A percentile compares a stretch with the other conserved stretches of the same genome.
Conservation (phyloP, 2,797 vertebrate genomes). For the Lepilemur septentrionalis region DNA sequence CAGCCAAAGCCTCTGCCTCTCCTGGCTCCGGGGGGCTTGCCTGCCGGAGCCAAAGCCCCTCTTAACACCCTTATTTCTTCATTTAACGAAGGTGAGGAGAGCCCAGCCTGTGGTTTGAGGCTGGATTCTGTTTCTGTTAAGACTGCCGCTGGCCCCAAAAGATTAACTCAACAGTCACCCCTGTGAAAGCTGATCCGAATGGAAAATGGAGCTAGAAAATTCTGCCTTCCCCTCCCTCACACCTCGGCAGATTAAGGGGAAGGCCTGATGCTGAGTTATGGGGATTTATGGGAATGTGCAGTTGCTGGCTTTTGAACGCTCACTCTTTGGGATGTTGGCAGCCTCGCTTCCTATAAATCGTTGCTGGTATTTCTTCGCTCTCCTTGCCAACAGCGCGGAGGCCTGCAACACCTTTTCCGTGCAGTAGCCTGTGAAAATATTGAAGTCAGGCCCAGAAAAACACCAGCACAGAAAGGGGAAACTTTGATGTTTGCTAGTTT, state of each 20-base stretch:
- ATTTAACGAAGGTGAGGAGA: conserved; percentile 45
- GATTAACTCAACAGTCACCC: conserved; percentile 49
- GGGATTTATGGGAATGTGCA: conserved; percentile 78
- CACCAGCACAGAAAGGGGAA: conserved; percentile 81
- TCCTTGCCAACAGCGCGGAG: conserved; percentile 81
- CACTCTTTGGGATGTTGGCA: conserved; percentile 76
- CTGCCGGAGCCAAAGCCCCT: conserved; percentile 19
- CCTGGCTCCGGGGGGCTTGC: background rate
- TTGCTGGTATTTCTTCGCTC: conserved; percentile 75
- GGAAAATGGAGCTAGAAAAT: conserved; percentile 44
- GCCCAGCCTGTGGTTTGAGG: background rate
- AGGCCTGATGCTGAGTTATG: conserved; percentile 12
- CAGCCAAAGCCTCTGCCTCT: background rate
- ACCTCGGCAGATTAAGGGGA: conserved; percentile 70
- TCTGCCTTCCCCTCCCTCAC: conserved; percentile 27
- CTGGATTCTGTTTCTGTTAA: conserved; percentile 13
- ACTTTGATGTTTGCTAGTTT: conserved; percentile 84
- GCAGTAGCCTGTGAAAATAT: conserved; percentile 86
- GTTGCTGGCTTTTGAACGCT: conserved; percentile 69
- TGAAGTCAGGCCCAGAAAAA: conserved; percentile 85
- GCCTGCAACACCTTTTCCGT: conserved; percentile 80
- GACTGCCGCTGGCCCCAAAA: conserved; percentile 46
- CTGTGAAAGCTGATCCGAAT: background rate
- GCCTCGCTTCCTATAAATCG: conserved; percentile 72
- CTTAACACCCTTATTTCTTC: background rate